phyloP scores from a whole-genome alignment of 2,113 vertebrate genomes.

The Ictalurus punctatus region DNA sequence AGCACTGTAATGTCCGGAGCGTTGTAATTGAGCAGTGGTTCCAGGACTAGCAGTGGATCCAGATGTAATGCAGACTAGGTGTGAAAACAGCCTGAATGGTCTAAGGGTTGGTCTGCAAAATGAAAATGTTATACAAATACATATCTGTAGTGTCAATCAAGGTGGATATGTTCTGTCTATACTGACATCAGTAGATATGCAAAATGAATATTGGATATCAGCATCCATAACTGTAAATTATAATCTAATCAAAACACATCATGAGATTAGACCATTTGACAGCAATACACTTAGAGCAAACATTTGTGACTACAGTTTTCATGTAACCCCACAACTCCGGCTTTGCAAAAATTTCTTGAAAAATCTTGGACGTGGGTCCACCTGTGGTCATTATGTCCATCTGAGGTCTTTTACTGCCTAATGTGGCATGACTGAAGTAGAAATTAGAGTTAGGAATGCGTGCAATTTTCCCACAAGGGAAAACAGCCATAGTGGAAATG shows the following conservation, averaged over 20 bases:
- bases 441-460: constrained; percentile 41
- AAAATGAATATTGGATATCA: neutral
- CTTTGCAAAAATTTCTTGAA: neutral
- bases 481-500: constrained; percentile 32
- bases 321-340: neutral
- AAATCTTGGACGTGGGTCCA: constrained; percentile 13
- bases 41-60: neutral
- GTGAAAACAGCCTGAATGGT: neutral
- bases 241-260: neutral
- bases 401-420: neutral
- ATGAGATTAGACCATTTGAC: neutral
- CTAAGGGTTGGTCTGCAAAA: neutral
- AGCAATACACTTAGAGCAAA: neutral
- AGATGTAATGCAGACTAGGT: neutral
- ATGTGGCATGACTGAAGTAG: constrained; percentile 21
- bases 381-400: constrained; percentile 20
- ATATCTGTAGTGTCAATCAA: neutral
- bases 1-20: neutral
- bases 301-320: neutral
- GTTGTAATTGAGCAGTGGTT: neutral
- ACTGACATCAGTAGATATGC: neutral
- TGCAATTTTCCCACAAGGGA: constrained; percentile 37
- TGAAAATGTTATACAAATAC: neutral
- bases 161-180: neutral
- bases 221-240: neutral